Evolutionary conservation across 2,888 invertebrate genomes (phyloP), one percentile per base, ranked within the genome.

Genomic region (Drosophila kambysellisi): DNA sequence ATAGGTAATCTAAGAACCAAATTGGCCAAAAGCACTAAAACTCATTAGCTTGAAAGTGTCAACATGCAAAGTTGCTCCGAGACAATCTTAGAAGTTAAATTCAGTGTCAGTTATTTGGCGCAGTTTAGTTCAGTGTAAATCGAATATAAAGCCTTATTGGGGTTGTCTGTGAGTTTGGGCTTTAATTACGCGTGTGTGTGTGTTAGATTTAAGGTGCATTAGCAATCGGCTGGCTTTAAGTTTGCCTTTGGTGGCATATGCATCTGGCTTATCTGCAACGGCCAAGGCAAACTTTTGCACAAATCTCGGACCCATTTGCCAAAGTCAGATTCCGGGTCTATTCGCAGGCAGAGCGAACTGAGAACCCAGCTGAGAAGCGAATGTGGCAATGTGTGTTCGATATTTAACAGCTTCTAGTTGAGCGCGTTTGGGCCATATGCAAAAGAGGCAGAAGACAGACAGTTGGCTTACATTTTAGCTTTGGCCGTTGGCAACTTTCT

Each of bases 321-420:
- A 81, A 77, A 77, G 81, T 73, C 81, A 59, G 66, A 61, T 56
- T 29, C 29, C 48, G 64, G 71, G 54, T 61, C 41, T 64, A 54
- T 61, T 53, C 63, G 57, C 69, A 33, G 57, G 69, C 56, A 29
- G 61, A 63, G 64, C 51, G 15, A 15, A 7, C 60, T 37, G 37
- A 54, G 15, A 15, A 11, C 60, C 25, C 25, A 37, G 54, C 29
- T 39, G 30, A 39, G 39, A n/a, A n/a, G 66, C 48, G 67, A 54
- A 59, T 77, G 82, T 78, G 32, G 65, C 63, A 68, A 67, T 79
- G 74, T 76, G 72, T 82, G 82, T 81, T 87, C 85, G 82, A 86
- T 87, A 83, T 87, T 86, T 86, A 86, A 87, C 85, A 86, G 85
- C 85, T 86, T 86, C 82, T 87, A 85, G 74, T 79, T 77, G 83